Percentiles rank a stretch among this genome's conserved stretches.
phyloP scores from a whole-genome alignment of 2,113 vertebrate species.

The Colinus virginianus region DNA sequence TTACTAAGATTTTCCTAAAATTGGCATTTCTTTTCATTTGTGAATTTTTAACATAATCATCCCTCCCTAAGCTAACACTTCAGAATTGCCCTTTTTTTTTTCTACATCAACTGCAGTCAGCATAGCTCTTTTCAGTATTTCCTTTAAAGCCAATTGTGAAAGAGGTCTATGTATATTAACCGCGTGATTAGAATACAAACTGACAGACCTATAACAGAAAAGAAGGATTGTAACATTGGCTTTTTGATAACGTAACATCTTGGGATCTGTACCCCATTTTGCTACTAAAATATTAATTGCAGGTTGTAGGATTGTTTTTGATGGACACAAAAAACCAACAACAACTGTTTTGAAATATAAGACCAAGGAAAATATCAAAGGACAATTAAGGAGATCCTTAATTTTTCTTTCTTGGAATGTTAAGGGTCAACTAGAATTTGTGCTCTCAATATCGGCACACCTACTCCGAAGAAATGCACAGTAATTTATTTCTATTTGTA shows the following conservation, averaged over 20 bases:
- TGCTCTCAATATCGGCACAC: neutral
- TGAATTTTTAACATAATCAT: neutral
- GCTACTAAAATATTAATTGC: neutral
- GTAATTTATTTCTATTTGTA: neutral
- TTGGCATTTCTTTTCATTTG: neutral
- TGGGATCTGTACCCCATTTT: neutral
- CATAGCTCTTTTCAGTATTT: neutral
- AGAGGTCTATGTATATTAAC: neutral
- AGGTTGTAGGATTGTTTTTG: neutral
- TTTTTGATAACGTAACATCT: neutral
- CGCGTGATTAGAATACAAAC: neutral
- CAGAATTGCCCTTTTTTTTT: neutral
- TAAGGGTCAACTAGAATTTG: neutral
- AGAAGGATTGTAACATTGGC: neutral
- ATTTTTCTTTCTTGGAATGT: neutral
- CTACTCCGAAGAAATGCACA: neutral
- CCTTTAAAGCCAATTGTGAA: neutral
- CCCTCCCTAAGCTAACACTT: neutral
- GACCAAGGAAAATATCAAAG: neutral
- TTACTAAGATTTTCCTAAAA: neutral
- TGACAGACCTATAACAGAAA: neutral
- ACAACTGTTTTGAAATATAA: neutral
- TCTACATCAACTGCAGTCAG: neutral
- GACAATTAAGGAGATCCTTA: neutral
- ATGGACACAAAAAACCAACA: neutral